phyloP scores from a whole-genome alignment of 2,888 invertebrate genomes.

The Neria commutata region DNA sequence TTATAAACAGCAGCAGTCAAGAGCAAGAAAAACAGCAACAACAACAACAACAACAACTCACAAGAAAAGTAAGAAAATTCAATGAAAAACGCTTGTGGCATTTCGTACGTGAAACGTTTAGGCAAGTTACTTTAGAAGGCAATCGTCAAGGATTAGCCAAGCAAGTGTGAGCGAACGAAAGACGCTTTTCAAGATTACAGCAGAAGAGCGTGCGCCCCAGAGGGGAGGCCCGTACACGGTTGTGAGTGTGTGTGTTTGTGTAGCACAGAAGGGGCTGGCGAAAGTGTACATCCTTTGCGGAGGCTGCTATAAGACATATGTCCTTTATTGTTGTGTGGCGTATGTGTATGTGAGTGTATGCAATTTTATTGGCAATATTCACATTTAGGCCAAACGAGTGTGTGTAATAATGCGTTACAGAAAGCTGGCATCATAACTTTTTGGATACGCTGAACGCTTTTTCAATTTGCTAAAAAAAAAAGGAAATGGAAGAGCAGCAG shows the following conservation, averaged over 20 bases:
- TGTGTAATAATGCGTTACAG: background rate
- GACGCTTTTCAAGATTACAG: background rate
- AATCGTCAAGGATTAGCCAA: conserved; percentile 49
- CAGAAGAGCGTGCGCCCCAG: background rate
- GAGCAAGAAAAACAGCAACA: background rate
- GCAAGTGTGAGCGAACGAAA: conserved; percentile 4
- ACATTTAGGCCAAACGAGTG: background rate
- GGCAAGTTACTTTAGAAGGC: conserved; percentile 43
- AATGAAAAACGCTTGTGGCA: conserved; percentile 38
- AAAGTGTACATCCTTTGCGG: background rate
- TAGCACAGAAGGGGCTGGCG: no score
- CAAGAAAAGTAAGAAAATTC: conserved; percentile 20
- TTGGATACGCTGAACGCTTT: background rate
- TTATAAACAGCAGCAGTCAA: conserved; percentile 15
- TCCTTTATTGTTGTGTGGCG: background rate
- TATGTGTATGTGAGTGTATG: background rate
- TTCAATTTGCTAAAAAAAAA: background rate
- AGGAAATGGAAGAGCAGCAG: background rate
- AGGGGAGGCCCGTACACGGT: background rate
- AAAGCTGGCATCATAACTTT: background rate
- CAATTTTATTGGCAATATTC: conserved; percentile 1
- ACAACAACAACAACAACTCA: background rate
- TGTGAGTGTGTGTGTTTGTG: background rate
- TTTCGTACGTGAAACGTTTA: conserved; percentile 50
- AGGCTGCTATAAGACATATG: background rate